Evolutionary conservation across 2,888 invertebrate species (phyloP).

Genomic region (Hypomecis atomaria): DNA sequence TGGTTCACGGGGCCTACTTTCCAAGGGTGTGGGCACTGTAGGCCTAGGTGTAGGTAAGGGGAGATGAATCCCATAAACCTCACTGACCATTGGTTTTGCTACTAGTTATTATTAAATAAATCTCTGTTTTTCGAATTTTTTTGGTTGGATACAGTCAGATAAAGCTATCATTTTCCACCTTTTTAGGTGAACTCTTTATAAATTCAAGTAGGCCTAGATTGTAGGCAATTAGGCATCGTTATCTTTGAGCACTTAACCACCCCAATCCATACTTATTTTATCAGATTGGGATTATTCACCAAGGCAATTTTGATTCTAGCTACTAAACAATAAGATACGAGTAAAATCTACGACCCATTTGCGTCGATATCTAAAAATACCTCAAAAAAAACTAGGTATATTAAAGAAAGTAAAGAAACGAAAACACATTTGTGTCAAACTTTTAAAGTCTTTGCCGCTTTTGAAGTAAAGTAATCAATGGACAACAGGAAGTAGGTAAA

Average conservation of each 20-base stretch:
- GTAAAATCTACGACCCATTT: neutral
- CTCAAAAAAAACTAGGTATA: too few relatives aligned
- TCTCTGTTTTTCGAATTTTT: too few relatives aligned
- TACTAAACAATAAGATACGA: neutral
- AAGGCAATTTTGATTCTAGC: conserved; percentile 44
- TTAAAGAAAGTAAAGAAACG: neutral
- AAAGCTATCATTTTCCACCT: too few relatives aligned
- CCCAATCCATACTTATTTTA: conserved; percentile 6
- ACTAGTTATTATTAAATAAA: too few relatives aligned
- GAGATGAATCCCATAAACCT: too few relatives aligned
- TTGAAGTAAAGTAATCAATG: neutral
- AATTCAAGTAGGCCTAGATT: neutral
- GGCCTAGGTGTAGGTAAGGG: too few relatives aligned
- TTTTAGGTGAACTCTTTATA: too few relatives aligned
- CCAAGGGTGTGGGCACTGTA: too few relatives aligned
- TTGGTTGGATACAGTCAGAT: too few relatives aligned
- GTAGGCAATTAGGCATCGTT: neutral
- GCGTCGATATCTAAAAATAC: neutral
- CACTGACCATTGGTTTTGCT: too few relatives aligned
- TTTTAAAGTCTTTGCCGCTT: neutral
- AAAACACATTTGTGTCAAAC: neutral
- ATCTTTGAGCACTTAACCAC: neutral
- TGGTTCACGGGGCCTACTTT: too few relatives aligned
- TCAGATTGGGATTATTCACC: conserved; percentile 57
- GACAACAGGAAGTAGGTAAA: conserved; percentile 39